Conservation (phyloP, 2,888 invertebrate genomes). For the Agrilus biguttatus region DNA sequence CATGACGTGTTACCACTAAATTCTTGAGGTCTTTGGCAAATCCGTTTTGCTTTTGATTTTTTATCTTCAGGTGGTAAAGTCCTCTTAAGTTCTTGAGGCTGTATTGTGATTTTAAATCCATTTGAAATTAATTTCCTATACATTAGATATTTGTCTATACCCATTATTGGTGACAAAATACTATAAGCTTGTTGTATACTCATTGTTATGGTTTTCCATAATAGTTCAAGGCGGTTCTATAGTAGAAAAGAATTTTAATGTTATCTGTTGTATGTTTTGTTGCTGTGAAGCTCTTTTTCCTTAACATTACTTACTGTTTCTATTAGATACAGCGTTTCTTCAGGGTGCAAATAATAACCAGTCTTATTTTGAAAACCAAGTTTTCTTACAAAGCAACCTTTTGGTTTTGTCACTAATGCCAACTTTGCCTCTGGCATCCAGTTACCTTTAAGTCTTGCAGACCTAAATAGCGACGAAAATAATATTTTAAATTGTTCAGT, state of each 20-base stretch:
- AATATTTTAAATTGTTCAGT: not conserved
- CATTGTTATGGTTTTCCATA: conserved; percentile 40
- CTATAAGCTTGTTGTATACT: conserved; percentile 53
- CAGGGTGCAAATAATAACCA: conserved; percentile 37
- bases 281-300: conserved; percentile 1
- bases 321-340: conserved; percentile 50
- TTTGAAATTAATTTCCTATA: conserved; percentile 19
- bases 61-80: not conserved
- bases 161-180: conserved; percentile 27
- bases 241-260: conserved; percentile 14
- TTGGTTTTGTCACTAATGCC: conserved; percentile 17
- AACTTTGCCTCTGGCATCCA: conserved; percentile 18
- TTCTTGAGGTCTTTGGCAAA: not conserved
- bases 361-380: conserved; percentile 23
- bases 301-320: conserved; percentile 41
- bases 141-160: conserved; percentile 16
- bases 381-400: conserved; percentile 16
- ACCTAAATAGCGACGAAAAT: conserved; percentile 12
- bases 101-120: conserved; percentile 16
- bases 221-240: conserved; percentile 47
- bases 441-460: conserved; percentile 18
- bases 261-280: not conserved
- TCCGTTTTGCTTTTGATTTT: not conserved
- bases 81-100: not conserved
- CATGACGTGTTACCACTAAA: not conserved